phyloP scores from a whole-genome alignment of 2,797 vertebrate species.

The Smutsia gigantea region DNA sequence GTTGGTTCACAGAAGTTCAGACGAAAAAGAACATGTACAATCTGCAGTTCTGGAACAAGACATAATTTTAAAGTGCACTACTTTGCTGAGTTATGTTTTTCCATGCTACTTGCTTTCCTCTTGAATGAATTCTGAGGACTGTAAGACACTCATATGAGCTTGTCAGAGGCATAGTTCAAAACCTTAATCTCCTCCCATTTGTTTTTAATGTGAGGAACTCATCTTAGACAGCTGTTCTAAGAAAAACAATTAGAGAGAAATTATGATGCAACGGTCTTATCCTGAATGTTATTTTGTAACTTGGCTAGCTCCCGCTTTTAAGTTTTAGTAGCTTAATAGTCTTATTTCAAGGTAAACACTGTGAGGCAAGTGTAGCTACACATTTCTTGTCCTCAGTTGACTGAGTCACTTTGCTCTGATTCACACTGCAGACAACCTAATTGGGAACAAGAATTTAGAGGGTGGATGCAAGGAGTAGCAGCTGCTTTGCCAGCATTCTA shows the following conservation, averaged over 20 bases:
- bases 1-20: conserved; percentile 31
- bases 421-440: conserved; percentile 47
- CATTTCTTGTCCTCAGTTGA: conserved; percentile 31
- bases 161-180: conserved; percentile 42
- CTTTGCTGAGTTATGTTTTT: conserved; percentile 63
- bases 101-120: conserved; percentile 56
- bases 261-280: conserved; percentile 60
- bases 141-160: conserved; percentile 20
- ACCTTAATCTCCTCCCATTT: conserved; percentile 59
- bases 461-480: conserved; percentile 45
- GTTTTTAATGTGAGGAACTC: conserved; percentile 72
- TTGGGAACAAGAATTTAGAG: conserved; percentile 46
- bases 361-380: conserved; percentile 48
- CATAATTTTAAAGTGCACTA: conserved; percentile 41
- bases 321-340: conserved; percentile 67
- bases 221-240: conserved; percentile 72
- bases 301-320: conserved; percentile 63
- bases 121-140: conserved; percentile 63
- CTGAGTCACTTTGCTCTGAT: conserved; percentile 75
- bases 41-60: conserved; percentile 49
- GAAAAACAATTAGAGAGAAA: conserved; percentile 66
- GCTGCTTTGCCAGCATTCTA: conserved; percentile 63
- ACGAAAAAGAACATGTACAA: conserved; percentile 38
- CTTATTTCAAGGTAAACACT: conserved; percentile 67
- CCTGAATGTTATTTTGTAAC: conserved; percentile 64